Percentiles rank a stretch among this genome's conserved stretches.
These are phyloP conservation scores for Drymodes brunneopygia DNA, from an alignment of 2,113 vertebrate species.

Conservation along the genomic window DNA sequence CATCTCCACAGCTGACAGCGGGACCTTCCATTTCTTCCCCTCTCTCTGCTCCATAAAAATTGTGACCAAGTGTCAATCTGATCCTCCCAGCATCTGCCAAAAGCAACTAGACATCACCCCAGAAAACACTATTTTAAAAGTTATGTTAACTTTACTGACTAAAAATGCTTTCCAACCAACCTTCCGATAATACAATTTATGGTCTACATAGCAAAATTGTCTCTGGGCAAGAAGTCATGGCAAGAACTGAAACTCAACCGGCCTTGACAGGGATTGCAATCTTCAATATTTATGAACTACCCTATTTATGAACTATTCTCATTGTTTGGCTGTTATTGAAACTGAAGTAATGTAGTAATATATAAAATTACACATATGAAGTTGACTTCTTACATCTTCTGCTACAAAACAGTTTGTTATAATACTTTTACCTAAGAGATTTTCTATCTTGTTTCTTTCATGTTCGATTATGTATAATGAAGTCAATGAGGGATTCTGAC, in stretches of 20 bases:
- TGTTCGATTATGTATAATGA: not conserved
- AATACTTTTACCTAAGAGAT: not conserved
- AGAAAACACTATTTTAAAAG: not conserved
- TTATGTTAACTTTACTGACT: not conserved
- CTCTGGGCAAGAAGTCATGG: not conserved
- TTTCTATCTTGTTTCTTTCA: not conserved
- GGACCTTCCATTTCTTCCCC: not conserved
- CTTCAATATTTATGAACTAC: not conserved
- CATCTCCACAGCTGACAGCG: not conserved
- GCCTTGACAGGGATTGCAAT: not conserved
- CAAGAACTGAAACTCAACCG: not conserved
- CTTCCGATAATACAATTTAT: not conserved
- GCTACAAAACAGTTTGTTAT: rapidly evolving
- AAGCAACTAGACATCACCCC: not conserved
- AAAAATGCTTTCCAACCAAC: not conserved
- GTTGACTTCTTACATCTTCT: not conserved
- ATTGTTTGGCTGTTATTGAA: not conserved
- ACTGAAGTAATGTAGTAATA: not conserved
- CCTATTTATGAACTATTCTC: not conserved
- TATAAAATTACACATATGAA: not conserved
- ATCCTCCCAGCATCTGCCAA: not conserved
- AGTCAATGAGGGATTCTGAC: not conserved
- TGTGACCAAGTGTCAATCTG: not conserved
- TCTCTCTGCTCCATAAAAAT: not conserved
- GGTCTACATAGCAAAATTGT: not conserved